These are phyloP conservation scores for Thalassaphorura encarpata DNA, from an alignment of 1,140 invertebrate species.

Conservation along the genomic window DNA sequence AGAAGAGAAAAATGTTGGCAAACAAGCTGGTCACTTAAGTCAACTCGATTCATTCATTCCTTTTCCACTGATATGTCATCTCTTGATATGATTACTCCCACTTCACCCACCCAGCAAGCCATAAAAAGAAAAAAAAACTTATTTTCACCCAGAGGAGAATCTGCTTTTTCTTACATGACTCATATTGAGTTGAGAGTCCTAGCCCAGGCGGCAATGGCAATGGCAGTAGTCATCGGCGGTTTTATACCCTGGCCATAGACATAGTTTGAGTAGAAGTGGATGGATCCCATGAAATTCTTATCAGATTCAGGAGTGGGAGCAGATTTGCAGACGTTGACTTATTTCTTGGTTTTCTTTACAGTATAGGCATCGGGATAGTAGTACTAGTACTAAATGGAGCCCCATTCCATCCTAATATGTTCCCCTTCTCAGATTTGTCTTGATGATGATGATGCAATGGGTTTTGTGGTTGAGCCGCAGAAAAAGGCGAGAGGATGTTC, in stretches of 20 bases:
- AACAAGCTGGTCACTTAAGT: not conserved
- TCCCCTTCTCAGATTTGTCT: slow-evolving; percentile 12
- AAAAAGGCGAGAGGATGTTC: no score
- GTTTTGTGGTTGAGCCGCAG: not conserved
- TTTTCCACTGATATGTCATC: not conserved
- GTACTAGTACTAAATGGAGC: slow-evolving; percentile 1
- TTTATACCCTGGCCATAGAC: no score
- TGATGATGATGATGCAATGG: slow-evolving; percentile 1
- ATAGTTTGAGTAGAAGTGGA: not conserved
- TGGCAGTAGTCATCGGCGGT: no score
- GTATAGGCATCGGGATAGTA: slow-evolving; percentile 3
- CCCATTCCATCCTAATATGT: slow-evolving; percentile 13
- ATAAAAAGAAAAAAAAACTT: not conserved
- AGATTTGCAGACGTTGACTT: slow-evolving; percentile 31
- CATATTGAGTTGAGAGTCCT: no score
- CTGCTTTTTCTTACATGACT: no score
- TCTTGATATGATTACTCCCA: not conserved
- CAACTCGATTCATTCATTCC: not conserved
- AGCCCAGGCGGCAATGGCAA: no score
- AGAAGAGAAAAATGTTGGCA: slow-evolving; percentile 1
- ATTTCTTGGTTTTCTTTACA: slow-evolving; percentile 7
- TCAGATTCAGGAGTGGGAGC: slow-evolving; percentile 24
- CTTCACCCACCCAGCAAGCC: not conserved
- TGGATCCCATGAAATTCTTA: slow-evolving; percentile 9
- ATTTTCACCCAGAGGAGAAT: no score